These are phyloP conservation scores for Trilocha varians DNA, from an alignment of 2,888 invertebrate genomes.

Conservation along the genomic window DNA sequence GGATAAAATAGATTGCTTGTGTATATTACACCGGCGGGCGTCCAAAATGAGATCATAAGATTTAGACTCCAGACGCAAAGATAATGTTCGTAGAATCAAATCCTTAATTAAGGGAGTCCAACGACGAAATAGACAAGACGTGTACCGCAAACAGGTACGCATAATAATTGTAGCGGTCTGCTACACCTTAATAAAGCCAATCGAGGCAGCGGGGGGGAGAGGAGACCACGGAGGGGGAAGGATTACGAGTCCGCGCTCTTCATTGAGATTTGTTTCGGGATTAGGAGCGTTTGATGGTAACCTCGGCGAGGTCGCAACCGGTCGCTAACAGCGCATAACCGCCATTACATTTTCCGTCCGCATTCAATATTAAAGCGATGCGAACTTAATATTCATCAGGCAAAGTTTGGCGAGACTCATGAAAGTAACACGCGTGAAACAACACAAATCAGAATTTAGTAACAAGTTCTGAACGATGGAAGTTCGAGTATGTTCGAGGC, in stretches of 20 bases:
- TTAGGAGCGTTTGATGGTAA: slow-evolving; percentile 64
- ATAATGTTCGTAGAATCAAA: slow-evolving; percentile 57
- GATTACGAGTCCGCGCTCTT: slow-evolving; percentile 66
- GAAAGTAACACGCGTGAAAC: slow-evolving; percentile 42
- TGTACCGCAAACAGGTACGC: slow-evolving; percentile 70
- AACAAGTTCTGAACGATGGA: slow-evolving; percentile 43
- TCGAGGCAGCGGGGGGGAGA: slow-evolving; percentile 40
- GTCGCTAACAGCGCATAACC: slow-evolving; percentile 37
- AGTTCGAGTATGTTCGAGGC: slow-evolving; percentile 34
- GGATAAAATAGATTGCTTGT: too few species aligned
- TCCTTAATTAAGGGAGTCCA: slow-evolving; percentile 68
- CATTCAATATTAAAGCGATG: slow-evolving; percentile 43
- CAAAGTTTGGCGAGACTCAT: slow-evolving; percentile 39
- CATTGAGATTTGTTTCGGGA: slow-evolving; percentile 73
- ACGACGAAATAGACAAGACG: slow-evolving; percentile 62
- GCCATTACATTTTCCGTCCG: slow-evolving; percentile 36
- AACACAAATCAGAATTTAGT: slow-evolving; percentile 37
- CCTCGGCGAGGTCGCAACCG: slow-evolving; percentile 42
- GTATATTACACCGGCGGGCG: not conserved
- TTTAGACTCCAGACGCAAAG: slow-evolving; percentile 17
- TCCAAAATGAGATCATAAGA: slow-evolving; percentile 1
- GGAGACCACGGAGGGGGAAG: slow-evolving; percentile 33
- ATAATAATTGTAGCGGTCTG: slow-evolving; percentile 73
- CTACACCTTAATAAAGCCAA: slow-evolving; percentile 74
- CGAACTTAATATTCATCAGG: slow-evolving; percentile 45